Conservation (phyloP, 2,888 invertebrate species). For the Leucoma salicis region DNA sequence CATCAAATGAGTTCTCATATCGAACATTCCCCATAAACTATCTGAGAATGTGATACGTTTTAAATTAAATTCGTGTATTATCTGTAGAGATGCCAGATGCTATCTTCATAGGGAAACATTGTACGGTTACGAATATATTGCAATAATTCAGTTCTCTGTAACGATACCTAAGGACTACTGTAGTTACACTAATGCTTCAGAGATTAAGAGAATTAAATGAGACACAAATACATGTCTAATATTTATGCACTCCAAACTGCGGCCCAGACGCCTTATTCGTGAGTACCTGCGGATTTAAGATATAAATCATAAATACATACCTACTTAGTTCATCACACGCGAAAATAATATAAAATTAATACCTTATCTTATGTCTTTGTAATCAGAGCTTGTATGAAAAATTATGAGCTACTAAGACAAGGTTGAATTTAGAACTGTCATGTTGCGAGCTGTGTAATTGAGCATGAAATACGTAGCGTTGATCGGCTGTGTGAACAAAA, state of each 20-base stretch:
- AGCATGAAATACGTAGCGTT: conserved; percentile 66
- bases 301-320: no score
- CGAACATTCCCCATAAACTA: conserved; percentile 47
- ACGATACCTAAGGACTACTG: no score
- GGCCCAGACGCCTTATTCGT: no score
- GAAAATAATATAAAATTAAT: no score
- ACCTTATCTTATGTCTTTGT: no score
- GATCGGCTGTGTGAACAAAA: conserved; percentile 63
- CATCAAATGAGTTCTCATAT: conserved; percentile 43
- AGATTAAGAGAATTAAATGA: no score
- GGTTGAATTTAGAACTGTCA: conserved; percentile 29
- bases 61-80: conserved; percentile 42
- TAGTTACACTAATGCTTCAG: no score
- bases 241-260: no score
- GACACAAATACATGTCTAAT: no score
- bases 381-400: conserved; percentile 25
- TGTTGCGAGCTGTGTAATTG: conserved; percentile 61
- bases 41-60: conserved; percentile 42
- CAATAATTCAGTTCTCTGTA: conserved; percentile 13
- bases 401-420: no score
- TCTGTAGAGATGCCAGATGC: conserved; percentile 53
- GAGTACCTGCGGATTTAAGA: no score
- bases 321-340: no score
- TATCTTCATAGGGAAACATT: conserved; percentile 37
- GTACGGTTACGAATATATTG: conserved; percentile 39